Conservation (phyloP, 2,113 vertebrate genomes). For the Oryzias curvinotus region DNA sequence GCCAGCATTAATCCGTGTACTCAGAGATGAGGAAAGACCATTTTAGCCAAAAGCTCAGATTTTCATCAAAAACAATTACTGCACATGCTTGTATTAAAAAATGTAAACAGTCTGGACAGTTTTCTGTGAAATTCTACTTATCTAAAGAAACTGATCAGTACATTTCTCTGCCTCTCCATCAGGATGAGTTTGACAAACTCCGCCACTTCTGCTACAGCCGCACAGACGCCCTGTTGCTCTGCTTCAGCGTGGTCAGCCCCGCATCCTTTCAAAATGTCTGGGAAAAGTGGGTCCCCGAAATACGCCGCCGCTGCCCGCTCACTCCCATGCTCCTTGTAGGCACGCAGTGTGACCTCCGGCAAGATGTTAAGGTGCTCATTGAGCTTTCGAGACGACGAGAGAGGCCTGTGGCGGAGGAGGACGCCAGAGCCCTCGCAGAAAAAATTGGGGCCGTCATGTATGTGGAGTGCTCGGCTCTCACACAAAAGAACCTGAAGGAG, state of each 20-base stretch:
- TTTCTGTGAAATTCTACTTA: conserved; percentile 5
- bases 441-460: conserved; percentile 80
- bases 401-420: conserved; percentile 72
- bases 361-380: conserved; percentile 83
- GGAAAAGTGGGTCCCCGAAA: conserved; percentile 84
- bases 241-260: conserved; percentile 86
- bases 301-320: conserved; percentile 78
- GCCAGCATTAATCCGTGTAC: conserved; percentile 51
- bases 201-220: conserved; percentile 85
- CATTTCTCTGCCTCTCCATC: conserved; percentile 15
- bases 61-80: conserved; percentile 56
- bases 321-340: conserved; percentile 81
- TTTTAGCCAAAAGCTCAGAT: conserved; percentile 55
- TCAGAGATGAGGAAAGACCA: conserved; percentile 56
- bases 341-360: conserved; percentile 83
- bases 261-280: conserved; percentile 84
- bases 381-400: conserved; percentile 77
- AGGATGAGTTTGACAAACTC: conserved; percentile 87
- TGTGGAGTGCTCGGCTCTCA: conserved; percentile 84
- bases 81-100: conserved; percentile 21
- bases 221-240: conserved; percentile 81
- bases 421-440: conserved; percentile 73
- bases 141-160: not conserved
- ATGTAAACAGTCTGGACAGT: conserved; percentile 11
- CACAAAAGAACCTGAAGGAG: conserved; percentile 86